These are phyloP conservation scores for Quiscalus mexicanus DNA, from an alignment of 2,113 vertebrate species.

Conservation along the genomic window DNA sequence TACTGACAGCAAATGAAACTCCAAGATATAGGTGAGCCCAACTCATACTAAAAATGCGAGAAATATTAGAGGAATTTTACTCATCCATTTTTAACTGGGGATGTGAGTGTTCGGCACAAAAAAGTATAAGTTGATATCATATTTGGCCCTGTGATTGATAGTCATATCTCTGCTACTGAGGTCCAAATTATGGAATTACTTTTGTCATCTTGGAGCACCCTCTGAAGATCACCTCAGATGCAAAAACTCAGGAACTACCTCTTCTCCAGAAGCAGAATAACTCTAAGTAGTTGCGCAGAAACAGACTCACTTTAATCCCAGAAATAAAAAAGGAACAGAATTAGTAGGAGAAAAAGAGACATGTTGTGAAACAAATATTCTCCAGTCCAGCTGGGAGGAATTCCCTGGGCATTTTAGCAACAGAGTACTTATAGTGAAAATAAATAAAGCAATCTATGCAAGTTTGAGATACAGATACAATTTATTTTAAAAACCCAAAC, in stretches of 20 bases:
- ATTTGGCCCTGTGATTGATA: not conserved
- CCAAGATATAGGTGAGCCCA: not conserved
- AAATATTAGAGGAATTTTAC: not conserved
- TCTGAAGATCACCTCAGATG: not conserved
- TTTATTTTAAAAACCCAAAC: not conserved
- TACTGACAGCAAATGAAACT: not conserved
- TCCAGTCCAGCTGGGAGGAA: not conserved
- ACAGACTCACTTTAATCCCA: not conserved
- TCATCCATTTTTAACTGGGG: not conserved
- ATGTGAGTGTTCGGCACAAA: not conserved
- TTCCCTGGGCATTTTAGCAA: not conserved
- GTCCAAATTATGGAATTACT: not conserved
- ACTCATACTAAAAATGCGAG: not conserved
- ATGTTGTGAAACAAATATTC: not conserved
- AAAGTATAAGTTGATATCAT: not conserved
- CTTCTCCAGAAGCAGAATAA: not conserved
- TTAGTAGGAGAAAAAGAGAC: not conserved
- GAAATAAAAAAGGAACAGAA: not conserved
- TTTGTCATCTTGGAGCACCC: not conserved
- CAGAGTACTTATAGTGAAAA: not conserved
- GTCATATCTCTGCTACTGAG: not conserved
- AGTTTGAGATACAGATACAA: not conserved
- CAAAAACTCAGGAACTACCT: not conserved
- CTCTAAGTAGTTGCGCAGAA: not conserved
- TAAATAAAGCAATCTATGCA: not conserved